Evolutionary conservation across 2,113 vertebrate species (phyloP).

Genomic region (Pyxicephalus adspersus): DNA sequence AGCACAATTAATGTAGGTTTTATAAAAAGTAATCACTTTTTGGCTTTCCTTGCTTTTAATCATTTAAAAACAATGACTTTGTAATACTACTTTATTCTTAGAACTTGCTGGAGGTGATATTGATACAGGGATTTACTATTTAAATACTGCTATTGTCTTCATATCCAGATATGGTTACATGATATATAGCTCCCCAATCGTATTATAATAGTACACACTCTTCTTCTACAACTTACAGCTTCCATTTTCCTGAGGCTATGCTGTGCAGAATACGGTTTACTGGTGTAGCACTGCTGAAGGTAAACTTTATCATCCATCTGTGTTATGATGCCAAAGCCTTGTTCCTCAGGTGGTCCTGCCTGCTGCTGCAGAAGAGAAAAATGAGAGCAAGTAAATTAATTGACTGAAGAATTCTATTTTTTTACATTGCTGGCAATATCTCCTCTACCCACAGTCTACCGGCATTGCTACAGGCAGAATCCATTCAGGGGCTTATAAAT

Average conservation of each 20-base stretch:
- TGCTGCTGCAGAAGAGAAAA: constrained; percentile 44
- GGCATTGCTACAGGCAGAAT: no score
- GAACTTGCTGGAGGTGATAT: no score
- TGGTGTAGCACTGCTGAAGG: constrained; percentile 67
- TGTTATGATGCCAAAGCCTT: constrained; percentile 40
- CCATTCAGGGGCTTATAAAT: no score
- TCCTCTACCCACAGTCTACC: no score
- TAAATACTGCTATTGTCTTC: no score
- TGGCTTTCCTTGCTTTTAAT: no score
- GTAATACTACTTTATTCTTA: no score
- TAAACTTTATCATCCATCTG: constrained; percentile 70
- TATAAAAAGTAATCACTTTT: no score
- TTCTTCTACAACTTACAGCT: constrained; percentile 69
- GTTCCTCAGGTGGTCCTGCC: constrained; percentile 53
- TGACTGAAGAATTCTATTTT: background rate
- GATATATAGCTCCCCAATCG: background rate
- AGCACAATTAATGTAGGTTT: no score
- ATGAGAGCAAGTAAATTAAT: constrained; percentile 5
- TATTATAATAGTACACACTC: background rate
- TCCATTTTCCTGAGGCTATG: constrained; percentile 67
- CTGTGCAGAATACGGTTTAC: constrained; percentile 53
- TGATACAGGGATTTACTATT: no score
- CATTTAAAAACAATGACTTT: no score
- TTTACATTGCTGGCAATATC: no score
- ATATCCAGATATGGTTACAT: background rate